phyloP scores from a whole-genome alignment of 2,797 vertebrate species.

The Mormyrus hasselquistii region DNA sequence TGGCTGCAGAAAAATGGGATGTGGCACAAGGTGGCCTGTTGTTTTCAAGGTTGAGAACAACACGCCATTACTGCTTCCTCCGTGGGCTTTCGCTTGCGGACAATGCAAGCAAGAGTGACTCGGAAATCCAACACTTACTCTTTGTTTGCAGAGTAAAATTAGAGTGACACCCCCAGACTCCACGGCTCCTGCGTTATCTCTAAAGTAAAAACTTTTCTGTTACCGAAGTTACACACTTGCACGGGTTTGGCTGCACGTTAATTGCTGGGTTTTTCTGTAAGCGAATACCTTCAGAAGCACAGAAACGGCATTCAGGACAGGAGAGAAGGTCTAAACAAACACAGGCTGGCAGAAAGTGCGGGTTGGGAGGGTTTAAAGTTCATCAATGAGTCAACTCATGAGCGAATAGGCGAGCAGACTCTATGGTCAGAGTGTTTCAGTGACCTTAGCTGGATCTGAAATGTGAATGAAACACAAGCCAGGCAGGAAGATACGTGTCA shows the following conservation, averaged over 20 bases:
- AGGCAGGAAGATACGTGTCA: not conserved
- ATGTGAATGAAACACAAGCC: not conserved
- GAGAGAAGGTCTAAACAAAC: slow-evolving; percentile 4
- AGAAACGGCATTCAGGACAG: slow-evolving; percentile 11
- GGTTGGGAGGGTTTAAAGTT: not conserved
- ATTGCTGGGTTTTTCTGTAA: slow-evolving; percentile 38
- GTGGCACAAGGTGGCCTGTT: slow-evolving; percentile 38
- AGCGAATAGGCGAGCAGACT: not conserved
- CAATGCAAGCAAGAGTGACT: slow-evolving; percentile 61
- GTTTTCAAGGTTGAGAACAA: slow-evolving; percentile 34
- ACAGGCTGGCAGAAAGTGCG: not conserved
- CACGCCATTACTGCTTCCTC: slow-evolving; percentile 44
- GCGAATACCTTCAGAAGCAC: slow-evolving; percentile 39
- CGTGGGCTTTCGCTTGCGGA: slow-evolving; percentile 52
- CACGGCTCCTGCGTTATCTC: slow-evolving; percentile 63
- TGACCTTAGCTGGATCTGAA: not conserved
- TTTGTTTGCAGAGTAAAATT: slow-evolving; percentile 63
- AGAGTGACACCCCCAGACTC: slow-evolving; percentile 54
- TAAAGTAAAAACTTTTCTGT: slow-evolving; percentile 49
- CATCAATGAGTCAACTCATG: not conserved
- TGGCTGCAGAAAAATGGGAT: slow-evolving; percentile 41
- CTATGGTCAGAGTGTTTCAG: not conserved
- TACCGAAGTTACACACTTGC: slow-evolving; percentile 22
- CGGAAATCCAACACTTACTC: slow-evolving; percentile 62
- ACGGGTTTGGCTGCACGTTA: slow-evolving; percentile 42